A percentile compares a stretch with the other conserved stretches of the same genome.
Evolutionary conservation across 2,797 vertebrate genomes (phyloP).

Genomic region (Dipus sagitta): DNA sequence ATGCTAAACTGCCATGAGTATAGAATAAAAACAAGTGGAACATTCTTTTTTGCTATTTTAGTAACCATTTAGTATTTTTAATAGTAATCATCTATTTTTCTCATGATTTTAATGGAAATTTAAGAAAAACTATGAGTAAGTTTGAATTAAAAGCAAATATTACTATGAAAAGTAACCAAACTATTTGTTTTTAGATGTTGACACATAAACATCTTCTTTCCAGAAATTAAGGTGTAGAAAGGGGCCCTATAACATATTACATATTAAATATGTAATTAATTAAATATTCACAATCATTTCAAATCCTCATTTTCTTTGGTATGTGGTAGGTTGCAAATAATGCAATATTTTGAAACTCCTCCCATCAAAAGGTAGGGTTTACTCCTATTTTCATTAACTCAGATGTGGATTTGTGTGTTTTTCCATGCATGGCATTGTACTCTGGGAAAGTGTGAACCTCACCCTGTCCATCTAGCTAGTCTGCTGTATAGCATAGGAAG

Average conservation of each 20-base stretch:
- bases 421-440: background rate
- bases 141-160: slow-evolving; percentile 2
- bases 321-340: background rate
- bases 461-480: background rate
- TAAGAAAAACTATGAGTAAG: background rate
- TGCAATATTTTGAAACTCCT: background rate
- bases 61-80: slow-evolving; percentile 6
- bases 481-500: background rate
- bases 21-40: background rate
- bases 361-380: background rate
- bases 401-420: background rate
- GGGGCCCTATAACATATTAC: background rate
- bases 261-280: background rate
- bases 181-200: slow-evolving; percentile 36
- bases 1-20: background rate
- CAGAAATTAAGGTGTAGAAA: slow-evolving; percentile 35
- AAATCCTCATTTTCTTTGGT: background rate
- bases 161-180: background rate
- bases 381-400: background rate
- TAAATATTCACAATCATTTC: background rate
- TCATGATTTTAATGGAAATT: slow-evolving; percentile 5
- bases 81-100: background rate
- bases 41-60: background rate
- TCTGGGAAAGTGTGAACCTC: background rate
- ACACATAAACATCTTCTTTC: slow-evolving; percentile 10